Conservation (phyloP, 2,888 invertebrate genomes). For the Coremacera marginata region DNA sequence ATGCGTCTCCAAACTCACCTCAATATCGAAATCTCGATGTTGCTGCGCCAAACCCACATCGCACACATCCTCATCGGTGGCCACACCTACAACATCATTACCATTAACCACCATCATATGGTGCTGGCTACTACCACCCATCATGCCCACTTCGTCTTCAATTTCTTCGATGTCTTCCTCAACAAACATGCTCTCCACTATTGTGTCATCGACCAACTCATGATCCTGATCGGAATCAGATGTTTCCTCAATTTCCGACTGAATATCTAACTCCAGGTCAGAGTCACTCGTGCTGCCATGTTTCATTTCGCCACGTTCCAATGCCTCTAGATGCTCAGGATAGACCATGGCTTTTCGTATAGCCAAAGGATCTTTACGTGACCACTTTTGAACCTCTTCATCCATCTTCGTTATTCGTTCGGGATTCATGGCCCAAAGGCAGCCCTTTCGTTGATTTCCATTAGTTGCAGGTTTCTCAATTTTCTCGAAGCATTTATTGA, state of each 20-base stretch:
- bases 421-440: conserved; percentile 97
- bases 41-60: conserved; percentile 50
- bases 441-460: conserved; percentile 86
- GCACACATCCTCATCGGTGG: conserved; percentile 31
- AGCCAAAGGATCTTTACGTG: conserved; percentile 92
- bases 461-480: conserved; percentile 94
- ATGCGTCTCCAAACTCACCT: conserved; percentile 66
- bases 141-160: conserved; percentile 42
- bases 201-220: conserved; percentile 70
- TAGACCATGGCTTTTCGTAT: conserved; percentile 94
- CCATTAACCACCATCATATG: conserved; percentile 40
- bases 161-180: conserved; percentile 63
- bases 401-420: conserved; percentile 96
- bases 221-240: conserved; percentile 72
- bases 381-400: conserved; percentile 98
- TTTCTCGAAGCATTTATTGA: conserved; percentile 99
- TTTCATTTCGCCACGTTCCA: conserved; percentile 91
- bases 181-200: conserved; percentile 69
- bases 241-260: conserved; percentile 69
- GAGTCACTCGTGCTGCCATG: conserved; percentile 77
- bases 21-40: conserved; percentile 74
- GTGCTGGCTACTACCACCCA: conserved; percentile 13
- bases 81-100: conserved; percentile 26
- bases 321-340: conserved; percentile 86
- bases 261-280: conserved; percentile 72